Percentiles rank a stretch among this genome's conserved stretches.
phyloP scores from a whole-genome alignment of 2,888 invertebrate genomes.

The Cremastinae sp. region DNA sequence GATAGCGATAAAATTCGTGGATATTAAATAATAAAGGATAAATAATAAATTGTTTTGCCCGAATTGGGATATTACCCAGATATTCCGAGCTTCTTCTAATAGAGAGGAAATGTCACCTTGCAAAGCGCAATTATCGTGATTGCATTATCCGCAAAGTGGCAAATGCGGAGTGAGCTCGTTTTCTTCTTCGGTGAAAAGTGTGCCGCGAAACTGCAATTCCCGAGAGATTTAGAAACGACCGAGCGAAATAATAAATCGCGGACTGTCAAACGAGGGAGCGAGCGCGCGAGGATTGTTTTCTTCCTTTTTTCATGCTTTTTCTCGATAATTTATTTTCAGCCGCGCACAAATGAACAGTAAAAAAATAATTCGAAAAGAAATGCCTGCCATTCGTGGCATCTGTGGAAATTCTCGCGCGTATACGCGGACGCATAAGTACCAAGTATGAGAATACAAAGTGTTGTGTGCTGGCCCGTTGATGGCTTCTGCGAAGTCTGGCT shows the following conservation, averaged over 20 bases:
- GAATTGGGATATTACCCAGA: too few species aligned
- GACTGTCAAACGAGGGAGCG: slow-evolving; percentile 23
- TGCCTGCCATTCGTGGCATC: slow-evolving; percentile 54
- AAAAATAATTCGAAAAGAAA: too few species aligned
- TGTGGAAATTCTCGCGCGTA: slow-evolving; percentile 57
- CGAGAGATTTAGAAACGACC: too few species aligned
- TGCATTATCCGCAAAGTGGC: not conserved
- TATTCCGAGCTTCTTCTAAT: slow-evolving; percentile 2
- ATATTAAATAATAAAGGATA: too few species aligned
- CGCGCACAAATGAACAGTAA: too few species aligned
- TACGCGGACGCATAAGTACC: not conserved
- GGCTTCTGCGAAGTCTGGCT: slow-evolving; percentile 73
- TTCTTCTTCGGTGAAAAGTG: too few species aligned
- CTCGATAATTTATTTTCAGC: slow-evolving; percentile 70
- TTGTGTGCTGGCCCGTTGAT: slow-evolving; percentile 63
- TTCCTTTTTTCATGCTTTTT: slow-evolving; percentile 73
- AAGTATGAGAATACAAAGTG: slow-evolving; percentile 30
- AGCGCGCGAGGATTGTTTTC: slow-evolving; percentile 67
- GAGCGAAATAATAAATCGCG: slow-evolving; percentile 27
- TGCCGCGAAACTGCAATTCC: too few species aligned
- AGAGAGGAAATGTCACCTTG: too few species aligned
- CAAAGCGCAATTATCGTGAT: slow-evolving; percentile 35
- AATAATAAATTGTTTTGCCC: too few species aligned
- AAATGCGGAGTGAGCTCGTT: not conserved
- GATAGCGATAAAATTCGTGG: too few species aligned